phyloP scores from a whole-genome alignment of 1,140 invertebrate species.

The Potamilus streckersoni region DNA sequence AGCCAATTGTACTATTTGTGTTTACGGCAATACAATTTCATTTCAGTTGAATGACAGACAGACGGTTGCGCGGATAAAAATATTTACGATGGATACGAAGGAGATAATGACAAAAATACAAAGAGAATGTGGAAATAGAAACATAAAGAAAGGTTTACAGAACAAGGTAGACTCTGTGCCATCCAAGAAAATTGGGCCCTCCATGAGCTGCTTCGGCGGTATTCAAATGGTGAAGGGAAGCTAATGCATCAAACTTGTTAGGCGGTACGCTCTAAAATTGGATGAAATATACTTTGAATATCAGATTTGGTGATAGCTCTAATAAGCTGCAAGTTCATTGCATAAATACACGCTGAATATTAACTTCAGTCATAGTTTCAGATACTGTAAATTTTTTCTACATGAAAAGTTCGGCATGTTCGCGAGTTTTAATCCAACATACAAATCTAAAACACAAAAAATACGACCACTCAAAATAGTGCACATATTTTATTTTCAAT shows the following conservation, averaged over 20 bases:
- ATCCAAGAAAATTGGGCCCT: slow-evolving; percentile 54
- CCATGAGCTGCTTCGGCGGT: slow-evolving; percentile 51
- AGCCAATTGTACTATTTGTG: no score
- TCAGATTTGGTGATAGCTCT: neutral
- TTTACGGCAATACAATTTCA: no score
- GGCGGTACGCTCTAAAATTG: slow-evolving; percentile 48
- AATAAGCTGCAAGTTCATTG: neutral
- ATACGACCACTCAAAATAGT: neutral
- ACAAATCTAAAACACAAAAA: neutral
- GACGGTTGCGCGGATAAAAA: no score
- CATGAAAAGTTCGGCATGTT: neutral
- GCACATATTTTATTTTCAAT: no score
- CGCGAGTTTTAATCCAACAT: no score
- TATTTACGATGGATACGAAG: no score
- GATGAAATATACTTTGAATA: neutral
- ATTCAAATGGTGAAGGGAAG: slow-evolving; percentile 49
- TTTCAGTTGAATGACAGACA: no score
- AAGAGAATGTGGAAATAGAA: no score
- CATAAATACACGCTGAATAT: neutral
- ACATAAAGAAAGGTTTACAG: slow-evolving; percentile 43
- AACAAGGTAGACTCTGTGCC: slow-evolving; percentile 56
- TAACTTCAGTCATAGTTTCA: neutral
- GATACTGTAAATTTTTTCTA: neutral
- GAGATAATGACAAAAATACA: no score
- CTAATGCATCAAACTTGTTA: slow-evolving; percentile 58